Conservation (phyloP, 2,797 vertebrate genomes). For the Galaxias olidus region DNA sequence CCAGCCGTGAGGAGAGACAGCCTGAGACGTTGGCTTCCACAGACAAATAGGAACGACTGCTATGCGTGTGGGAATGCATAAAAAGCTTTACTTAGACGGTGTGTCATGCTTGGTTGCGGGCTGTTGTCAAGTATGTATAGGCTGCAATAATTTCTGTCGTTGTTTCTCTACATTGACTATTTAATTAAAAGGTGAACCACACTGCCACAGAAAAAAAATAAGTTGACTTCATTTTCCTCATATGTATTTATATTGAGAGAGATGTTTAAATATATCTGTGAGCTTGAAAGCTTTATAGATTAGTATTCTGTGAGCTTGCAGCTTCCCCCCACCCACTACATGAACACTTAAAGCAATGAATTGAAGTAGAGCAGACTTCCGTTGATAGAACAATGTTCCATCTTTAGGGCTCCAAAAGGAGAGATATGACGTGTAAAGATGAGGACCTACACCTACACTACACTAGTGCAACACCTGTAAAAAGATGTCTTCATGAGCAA, state of each 20-base stretch:
- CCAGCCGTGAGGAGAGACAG: constrained; percentile 38
- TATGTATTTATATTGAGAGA: too few relatives aligned
- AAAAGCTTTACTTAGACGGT: too few relatives aligned
- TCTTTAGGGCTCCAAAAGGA: constrained; percentile 50
- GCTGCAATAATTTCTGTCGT: too few relatives aligned
- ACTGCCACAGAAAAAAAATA: too few relatives aligned
- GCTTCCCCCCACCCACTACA: background rate
- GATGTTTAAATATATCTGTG: too few relatives aligned
- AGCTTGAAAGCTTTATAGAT: too few relatives aligned
- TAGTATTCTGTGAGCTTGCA: too few relatives aligned
- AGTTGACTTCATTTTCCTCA: too few relatives aligned
- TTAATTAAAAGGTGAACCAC: too few relatives aligned
- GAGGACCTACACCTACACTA: constrained; percentile 81
- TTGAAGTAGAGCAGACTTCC: constrained; percentile 74
- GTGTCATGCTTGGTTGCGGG: too few relatives aligned
- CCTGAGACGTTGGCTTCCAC: constrained; percentile 38
- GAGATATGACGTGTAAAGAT: constrained; percentile 46
- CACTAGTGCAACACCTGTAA: constrained; percentile 82
- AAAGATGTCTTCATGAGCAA: constrained; percentile 84
- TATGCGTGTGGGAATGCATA: constrained; percentile 38
- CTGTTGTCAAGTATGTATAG: too few relatives aligned
- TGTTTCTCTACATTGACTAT: too few relatives aligned
- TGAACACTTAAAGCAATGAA: constrained; percentile 55
- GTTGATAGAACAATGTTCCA: constrained; percentile 70
- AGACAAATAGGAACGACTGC: constrained; percentile 24